Percentiles rank a stretch among this genome's conserved stretches.
Conservation (phyloP, 2,888 invertebrate genomes). For the Phasia obesa region DNA sequence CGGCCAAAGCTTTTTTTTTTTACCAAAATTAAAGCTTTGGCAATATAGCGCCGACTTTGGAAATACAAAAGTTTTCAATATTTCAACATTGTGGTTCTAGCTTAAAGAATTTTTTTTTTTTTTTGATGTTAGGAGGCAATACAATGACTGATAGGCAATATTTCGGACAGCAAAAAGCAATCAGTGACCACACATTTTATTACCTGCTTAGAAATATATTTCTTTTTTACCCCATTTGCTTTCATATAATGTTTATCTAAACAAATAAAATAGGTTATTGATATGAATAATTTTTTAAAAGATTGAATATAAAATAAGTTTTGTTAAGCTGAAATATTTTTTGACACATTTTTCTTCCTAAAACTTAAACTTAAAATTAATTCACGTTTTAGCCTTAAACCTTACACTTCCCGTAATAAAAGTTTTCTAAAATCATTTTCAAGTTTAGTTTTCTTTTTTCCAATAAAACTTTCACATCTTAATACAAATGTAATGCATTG, state of each 20-base stretch:
- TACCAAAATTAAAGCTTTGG: too few relatives aligned
- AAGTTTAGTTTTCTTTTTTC: neutral
- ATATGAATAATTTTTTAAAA: constrained; percentile 48
- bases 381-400: constrained; percentile 64
- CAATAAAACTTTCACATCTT: constrained; percentile 48
- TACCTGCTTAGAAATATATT: neutral
- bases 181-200: too few relatives aligned
- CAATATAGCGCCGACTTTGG: too few relatives aligned
- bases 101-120: too few relatives aligned
- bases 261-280: constrained; percentile 52
- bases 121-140: too few relatives aligned
- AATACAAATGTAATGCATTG: neutral
- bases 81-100: too few relatives aligned
- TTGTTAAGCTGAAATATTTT: neutral
- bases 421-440: constrained; percentile 16
- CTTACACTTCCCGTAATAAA: constrained; percentile 69
- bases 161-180: neutral
- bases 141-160: too few relatives aligned
- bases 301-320: constrained; percentile 29
- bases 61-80: too few relatives aligned
- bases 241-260: neutral
- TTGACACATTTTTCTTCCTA: neutral
- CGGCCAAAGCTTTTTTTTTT: too few relatives aligned
- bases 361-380: constrained; percentile 36
- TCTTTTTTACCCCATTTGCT: neutral